Conservation (phyloP, 1,140 invertebrate species). For the Diabrotica undecimpunctata region DNA sequence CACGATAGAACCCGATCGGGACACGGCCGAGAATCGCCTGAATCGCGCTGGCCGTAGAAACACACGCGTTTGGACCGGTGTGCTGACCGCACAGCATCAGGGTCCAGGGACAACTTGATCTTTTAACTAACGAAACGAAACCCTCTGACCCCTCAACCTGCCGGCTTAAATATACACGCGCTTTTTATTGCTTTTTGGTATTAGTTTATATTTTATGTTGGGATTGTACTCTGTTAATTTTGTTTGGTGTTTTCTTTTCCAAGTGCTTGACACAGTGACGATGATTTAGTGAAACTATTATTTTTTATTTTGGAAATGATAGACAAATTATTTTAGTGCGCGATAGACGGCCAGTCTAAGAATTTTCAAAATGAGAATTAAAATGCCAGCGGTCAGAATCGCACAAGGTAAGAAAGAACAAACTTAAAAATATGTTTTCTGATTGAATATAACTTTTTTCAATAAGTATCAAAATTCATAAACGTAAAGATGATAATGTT, state of each 20-base stretch:
- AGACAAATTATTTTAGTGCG: conserved; percentile 19
- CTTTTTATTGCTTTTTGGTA: not conserved
- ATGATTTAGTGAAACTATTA: conserved; percentile 15
- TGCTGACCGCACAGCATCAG: conserved; percentile 44
- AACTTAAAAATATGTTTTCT: no score
- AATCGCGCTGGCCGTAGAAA: conserved; percentile 39
- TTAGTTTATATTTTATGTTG: conserved; percentile 6
- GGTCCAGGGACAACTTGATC: conserved; percentile 35
- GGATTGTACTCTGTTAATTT: conserved; percentile 6
- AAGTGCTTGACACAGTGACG: conserved; percentile 9
- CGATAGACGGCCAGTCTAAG: conserved; percentile 14
- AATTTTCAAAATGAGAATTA: conserved; percentile 83
- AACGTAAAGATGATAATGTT: no score
- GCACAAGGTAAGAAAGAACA: conserved; percentile 73
- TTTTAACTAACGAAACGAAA: conserved; percentile 12
- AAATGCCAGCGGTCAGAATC: conserved; percentile 91
- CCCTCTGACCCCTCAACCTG: conserved; percentile 5
- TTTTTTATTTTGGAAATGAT: conserved; percentile 19
- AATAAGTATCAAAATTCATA: no score
- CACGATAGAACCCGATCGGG: conserved; percentile 33
- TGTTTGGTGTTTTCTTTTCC: conserved; percentile 1
- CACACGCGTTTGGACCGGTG: conserved; percentile 48
- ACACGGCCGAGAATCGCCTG: conserved; percentile 37
- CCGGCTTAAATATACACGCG: not conserved
- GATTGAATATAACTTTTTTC: no score